phyloP scores from a whole-genome alignment of 2,797 vertebrate species.

The Balearica regulorum region DNA sequence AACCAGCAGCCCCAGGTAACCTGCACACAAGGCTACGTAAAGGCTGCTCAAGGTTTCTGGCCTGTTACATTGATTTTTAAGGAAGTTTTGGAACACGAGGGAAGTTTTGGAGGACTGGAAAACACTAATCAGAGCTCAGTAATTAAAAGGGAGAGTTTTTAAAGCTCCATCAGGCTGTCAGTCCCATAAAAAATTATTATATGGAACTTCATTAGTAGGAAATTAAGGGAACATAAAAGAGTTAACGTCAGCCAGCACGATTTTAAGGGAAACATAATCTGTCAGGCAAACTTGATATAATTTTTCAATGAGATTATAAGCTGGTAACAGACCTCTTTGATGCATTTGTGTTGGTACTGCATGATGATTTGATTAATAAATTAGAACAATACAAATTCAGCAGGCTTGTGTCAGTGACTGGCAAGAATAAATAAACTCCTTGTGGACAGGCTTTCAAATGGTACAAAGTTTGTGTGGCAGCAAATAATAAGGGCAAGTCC shows the following conservation, averaged over 20 bases:
- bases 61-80: neutral
- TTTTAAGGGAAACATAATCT: neutral
- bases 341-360: neutral
- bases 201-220: neutral
- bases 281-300: neutral
- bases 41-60: neutral
- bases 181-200: neutral
- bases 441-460: neutral
- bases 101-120: neutral
- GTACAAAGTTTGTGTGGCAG: neutral
- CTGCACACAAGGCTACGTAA: rapidly evolving
- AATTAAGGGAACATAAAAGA: neutral
- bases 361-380: neutral
- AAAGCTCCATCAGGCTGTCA: neutral
- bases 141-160: neutral
- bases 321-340: neutral
- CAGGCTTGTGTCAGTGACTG: neutral
- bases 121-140: neutral
- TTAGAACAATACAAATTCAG: neutral
- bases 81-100: neutral
- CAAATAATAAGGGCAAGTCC: neutral
- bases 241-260: neutral
- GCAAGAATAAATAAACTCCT: neutral
- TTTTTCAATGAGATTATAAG: neutral
- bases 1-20: neutral